Base-by-base conservation (phyloP, 2,888 invertebrate genomes). In the Amiota minor region DNA sequence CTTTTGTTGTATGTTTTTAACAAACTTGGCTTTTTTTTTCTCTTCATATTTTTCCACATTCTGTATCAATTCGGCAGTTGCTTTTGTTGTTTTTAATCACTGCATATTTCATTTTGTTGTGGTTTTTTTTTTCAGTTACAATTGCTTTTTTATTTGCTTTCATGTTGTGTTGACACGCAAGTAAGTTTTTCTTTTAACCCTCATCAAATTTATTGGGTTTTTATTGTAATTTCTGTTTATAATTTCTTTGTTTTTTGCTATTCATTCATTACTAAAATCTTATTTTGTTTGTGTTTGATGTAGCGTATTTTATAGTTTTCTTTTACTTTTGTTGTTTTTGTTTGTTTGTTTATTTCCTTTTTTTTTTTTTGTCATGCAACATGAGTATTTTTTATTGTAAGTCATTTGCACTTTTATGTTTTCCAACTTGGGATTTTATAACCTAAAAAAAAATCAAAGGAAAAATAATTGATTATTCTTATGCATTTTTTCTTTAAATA, bases 101-200 rank as follows among this genome's bases (percentile, higher is more conserved):
- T 75, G 67, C 73, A 74, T 70, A 76, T 73, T 67, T 12, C 56
- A 46, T 75, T 12, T 67, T 76, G 59, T 46, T 67, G 70, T 69
- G 69, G 23, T 75, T 72, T 67, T 72, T 72, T 50, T 59, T 65
- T 35, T n/a, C 35, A 64, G 50, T 64, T 73, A 70, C 65, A 68
- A 74, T 53, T 75, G 73, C 65, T 72, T 72, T 75, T 78, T 65
- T 56, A 72, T 73, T 72, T 70, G 78, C 76, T 78, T 77, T 74
- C 74, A 82, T 81, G 83, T 75, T 72, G 62, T 69, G 70, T 55
- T 75, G 77, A 72, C 84, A 84, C 83, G 84, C 84, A 76, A 85
- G 50, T 70, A 8, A 35, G 35, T 35, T 4, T 35, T 35, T 35
- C 35, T 35, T 35, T 35, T 2, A 35, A 35, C 35, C 35, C 35